Evolutionary conservation across 2,888 invertebrate genomes (phyloP).

Genomic region (Phytoseiulus persimilis): DNA sequence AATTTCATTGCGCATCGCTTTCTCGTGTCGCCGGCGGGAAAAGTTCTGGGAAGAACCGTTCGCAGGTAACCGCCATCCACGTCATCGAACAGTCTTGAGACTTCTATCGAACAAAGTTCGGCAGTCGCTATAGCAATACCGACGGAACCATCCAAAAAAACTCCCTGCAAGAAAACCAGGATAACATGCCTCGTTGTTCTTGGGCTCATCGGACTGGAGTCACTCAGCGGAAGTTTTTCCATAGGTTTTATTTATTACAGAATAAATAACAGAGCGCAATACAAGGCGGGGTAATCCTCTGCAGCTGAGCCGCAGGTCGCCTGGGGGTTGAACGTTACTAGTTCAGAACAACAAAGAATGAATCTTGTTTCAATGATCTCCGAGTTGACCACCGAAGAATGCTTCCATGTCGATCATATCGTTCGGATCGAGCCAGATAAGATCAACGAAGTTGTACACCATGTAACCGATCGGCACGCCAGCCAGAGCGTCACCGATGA

Average conservation of each 20-base stretch:
- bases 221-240: not conserved
- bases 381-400: slow-evolving; percentile 9
- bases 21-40: too few species aligned
- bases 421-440: not conserved
- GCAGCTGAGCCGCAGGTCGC: not conserved
- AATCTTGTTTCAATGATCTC: not conserved
- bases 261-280: not conserved
- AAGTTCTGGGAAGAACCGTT: too few species aligned
- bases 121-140: too few species aligned
- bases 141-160: too few species aligned
- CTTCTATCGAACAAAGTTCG: too few species aligned
- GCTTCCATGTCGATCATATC: slow-evolving; percentile 15
- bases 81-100: too few species aligned
- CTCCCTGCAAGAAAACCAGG: too few species aligned
- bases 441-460: not conserved
- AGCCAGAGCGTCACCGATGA: not conserved
- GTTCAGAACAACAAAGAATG: not conserved
- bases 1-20: too few species aligned
- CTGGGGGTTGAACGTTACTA: not conserved
- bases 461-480: not conserved
- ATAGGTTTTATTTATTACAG: not conserved
- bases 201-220: too few species aligned
- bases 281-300: not conserved
- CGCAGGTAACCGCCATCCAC: too few species aligned
- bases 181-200: too few species aligned